These are phyloP conservation scores for Diplazon laetatorius DNA, from an alignment of 2,888 invertebrate genomes.

Conservation along the genomic window DNA sequence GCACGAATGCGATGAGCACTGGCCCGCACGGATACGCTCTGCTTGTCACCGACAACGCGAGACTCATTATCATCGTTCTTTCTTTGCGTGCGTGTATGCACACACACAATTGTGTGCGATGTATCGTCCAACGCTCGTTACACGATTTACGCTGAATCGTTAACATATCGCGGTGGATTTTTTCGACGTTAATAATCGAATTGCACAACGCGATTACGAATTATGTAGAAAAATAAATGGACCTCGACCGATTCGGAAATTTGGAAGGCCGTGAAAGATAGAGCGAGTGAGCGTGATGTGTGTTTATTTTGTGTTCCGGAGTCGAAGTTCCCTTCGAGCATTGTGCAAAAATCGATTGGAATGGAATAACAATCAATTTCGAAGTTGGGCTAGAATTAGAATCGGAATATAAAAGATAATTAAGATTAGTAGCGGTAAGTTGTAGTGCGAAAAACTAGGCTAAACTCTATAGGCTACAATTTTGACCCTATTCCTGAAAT, in stretches of 20 bases:
- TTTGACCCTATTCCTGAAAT: too few relatives aligned
- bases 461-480: too few relatives aligned
- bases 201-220: conserved; percentile 29
- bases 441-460: too few relatives aligned
- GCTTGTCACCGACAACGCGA: conserved; percentile 76
- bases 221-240: too few relatives aligned
- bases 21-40: conserved; percentile 77
- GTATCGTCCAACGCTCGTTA: conserved; percentile 25
- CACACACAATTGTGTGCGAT: conserved; percentile 3
- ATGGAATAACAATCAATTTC: too few relatives aligned
- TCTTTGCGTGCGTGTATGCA: conserved; percentile 43
- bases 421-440: too few relatives aligned
- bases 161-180: conserved; percentile 15
- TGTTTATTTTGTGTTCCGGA: too few relatives aligned
- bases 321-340: too few relatives aligned
- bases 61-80: conserved; percentile 72
- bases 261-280: conserved; percentile 12
- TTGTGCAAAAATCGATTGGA: too few relatives aligned
- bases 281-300: not conserved
- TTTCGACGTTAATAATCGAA: conserved; percentile 47
- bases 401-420: too few relatives aligned
- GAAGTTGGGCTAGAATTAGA: too few relatives aligned
- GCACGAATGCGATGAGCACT: conserved; percentile 74
- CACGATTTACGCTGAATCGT: conserved; percentile 25
- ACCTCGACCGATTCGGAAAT: too few relatives aligned